Evolutionary conservation across 2,797 vertebrate species (phyloP).

Genomic region (Neostethus bicornis): DNA sequence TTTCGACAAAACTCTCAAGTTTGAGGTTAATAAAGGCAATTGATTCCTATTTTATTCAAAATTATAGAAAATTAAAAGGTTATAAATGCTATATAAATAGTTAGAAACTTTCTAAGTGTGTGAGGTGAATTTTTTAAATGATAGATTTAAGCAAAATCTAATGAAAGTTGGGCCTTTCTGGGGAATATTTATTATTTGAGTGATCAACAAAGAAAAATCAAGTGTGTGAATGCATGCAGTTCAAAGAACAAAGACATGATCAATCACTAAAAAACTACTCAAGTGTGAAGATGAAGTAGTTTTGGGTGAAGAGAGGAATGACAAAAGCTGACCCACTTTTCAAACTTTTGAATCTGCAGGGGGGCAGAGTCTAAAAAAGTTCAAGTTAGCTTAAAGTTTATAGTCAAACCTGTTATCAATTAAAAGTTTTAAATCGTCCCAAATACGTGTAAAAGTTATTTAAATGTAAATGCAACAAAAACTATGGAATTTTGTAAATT

Average conservation of each 20-base stretch:
- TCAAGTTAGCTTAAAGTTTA: slow-evolving; percentile 35
- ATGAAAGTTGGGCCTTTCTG: background rate
- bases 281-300: slow-evolving; percentile 56
- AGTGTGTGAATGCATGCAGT: slow-evolving; percentile 6
- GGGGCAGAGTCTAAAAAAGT: slow-evolving; percentile 58
- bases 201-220: background rate
- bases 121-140: too few relatives aligned
- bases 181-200: background rate
- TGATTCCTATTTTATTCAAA: too few relatives aligned
- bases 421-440: background rate
- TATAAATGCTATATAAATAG: too few relatives aligned
- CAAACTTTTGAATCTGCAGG: slow-evolving; percentile 60
- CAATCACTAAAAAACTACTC: slow-evolving; percentile 40
- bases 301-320: slow-evolving; percentile 23
- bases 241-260: slow-evolving; percentile 32
- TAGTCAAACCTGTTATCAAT: too few relatives aligned
- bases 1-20: too few relatives aligned
- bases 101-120: too few relatives aligned
- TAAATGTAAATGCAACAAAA: too few relatives aligned
- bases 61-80: too few relatives aligned
- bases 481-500: background rate
- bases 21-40: too few relatives aligned
- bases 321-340: slow-evolving; percentile 78
- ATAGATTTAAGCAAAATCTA: too few relatives aligned
- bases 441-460: too few relatives aligned